A percentile compares a stretch with the other conserved stretches of the same genome.
These are phyloP conservation scores for Benthosema pterotum DNA, from an alignment of 2,797 vertebrate species.

Conservation along the genomic window DNA sequence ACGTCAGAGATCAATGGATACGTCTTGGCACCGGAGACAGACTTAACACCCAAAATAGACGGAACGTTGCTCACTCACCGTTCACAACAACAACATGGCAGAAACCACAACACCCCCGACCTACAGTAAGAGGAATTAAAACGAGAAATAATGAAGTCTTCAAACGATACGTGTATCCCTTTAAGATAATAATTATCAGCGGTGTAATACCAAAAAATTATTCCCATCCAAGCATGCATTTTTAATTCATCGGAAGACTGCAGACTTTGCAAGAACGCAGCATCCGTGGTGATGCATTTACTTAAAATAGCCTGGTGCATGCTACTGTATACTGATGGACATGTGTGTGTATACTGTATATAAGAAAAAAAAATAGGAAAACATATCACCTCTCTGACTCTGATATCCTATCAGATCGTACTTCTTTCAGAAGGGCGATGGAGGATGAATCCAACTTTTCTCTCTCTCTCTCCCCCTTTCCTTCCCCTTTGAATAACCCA, in stretches of 20 bases:
- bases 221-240: constrained; percentile 70
- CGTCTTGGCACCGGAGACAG: constrained; percentile 62
- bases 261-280: constrained; percentile 66
- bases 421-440: constrained; percentile 46
- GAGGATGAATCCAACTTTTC: not conserved
- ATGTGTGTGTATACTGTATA: no score
- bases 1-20: constrained; percentile 69
- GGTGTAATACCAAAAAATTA: constrained; percentile 65
- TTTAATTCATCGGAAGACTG: constrained; percentile 73
- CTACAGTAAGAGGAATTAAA: constrained; percentile 23
- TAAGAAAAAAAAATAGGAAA: constrained; percentile 22
- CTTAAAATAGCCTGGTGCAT: constrained; percentile 67
- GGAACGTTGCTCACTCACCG: constrained; percentile 13
- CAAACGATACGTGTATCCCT: constrained; percentile 55
- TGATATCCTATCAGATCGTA: constrained; percentile 27
- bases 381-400: constrained; percentile 21
- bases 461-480: no score
- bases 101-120: constrained; percentile 23
- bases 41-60: constrained; percentile 49
- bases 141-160: constrained; percentile 13
- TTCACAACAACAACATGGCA: constrained; percentile 24
- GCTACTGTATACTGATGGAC: constrained; percentile 59
- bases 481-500: no score
- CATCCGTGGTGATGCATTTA: constrained; percentile 62
- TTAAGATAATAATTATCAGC: constrained; percentile 70